These are phyloP conservation scores for Dendrolimus kikuchii DNA, from an alignment of 1,140 invertebrate species.

Conservation along the genomic window DNA sequence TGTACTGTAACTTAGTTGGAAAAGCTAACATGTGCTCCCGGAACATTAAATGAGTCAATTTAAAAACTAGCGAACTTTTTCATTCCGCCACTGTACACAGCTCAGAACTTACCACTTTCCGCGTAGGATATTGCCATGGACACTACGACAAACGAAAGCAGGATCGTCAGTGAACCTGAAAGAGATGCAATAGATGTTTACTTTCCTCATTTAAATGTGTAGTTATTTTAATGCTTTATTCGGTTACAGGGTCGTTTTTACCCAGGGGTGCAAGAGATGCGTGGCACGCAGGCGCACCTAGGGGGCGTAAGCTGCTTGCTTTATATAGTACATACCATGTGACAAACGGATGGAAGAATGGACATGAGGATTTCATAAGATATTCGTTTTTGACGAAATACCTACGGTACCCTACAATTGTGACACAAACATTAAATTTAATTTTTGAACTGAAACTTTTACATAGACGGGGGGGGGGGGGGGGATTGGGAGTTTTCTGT, in stretches of 20 bases:
- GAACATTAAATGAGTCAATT: neutral
- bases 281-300: neutral
- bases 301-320: neutral
- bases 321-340: too few relatives aligned
- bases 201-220: neutral
- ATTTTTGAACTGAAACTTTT: too few relatives aligned
- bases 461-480: too few relatives aligned
- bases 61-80: neutral
- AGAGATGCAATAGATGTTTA: slow-evolving; percentile 4
- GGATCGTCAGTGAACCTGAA: slow-evolving; percentile 38
- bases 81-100: too few relatives aligned
- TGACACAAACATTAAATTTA: too few relatives aligned
- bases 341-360: too few relatives aligned
- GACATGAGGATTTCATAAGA: too few relatives aligned
- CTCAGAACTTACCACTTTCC: slow-evolving; percentile 29
- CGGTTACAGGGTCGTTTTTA: neutral
- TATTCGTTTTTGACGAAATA: too few relatives aligned
- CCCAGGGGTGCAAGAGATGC: neutral
- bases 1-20: too few relatives aligned
- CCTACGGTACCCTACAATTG: too few relatives aligned
- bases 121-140: slow-evolving; percentile 21
- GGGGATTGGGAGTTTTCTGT: too few relatives aligned
- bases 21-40: too few relatives aligned
- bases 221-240: neutral
- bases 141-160: slow-evolving; percentile 24